A percentile compares a stretch with the other conserved stretches of the same genome.
phyloP scores from a whole-genome alignment of 2,113 vertebrate species.

The Solenodon paradoxus region DNA sequence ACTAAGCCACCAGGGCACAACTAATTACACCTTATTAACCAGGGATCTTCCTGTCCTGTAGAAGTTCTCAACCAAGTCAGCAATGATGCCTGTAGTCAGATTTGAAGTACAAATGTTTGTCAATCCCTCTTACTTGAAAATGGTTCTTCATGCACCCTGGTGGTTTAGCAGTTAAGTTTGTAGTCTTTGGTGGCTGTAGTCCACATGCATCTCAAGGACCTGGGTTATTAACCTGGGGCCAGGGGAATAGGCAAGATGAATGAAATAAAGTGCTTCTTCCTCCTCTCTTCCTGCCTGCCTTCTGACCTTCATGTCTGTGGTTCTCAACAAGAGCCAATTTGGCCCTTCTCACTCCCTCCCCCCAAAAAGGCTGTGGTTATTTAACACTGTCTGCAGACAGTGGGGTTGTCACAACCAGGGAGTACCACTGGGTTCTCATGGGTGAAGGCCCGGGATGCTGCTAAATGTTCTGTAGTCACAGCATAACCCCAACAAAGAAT shows the following conservation, averaged over 20 bases:
- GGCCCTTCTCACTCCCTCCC: no score
- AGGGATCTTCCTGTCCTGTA: background rate
- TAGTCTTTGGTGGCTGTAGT: no score
- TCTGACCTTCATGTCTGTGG: no score
- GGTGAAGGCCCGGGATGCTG: background rate
- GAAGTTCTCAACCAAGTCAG: slow-evolving; percentile 62
- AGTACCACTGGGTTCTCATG: background rate
- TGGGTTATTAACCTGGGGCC: no score
- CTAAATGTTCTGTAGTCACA: background rate
- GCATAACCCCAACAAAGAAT: background rate
- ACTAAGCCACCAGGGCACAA: no score
- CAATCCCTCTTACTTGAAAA: background rate
- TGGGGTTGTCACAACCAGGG: background rate
- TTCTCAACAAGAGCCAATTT: background rate
- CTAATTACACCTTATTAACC: background rate
- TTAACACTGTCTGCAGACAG: background rate
- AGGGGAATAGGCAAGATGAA: no score
- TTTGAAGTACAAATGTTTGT: slow-evolving; percentile 69
- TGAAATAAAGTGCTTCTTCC: no score
- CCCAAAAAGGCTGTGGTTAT: background rate
- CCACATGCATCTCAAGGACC: no score
- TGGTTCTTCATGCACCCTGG: no score
- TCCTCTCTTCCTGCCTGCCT: no score
- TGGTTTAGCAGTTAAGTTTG: no score
- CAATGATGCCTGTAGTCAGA: slow-evolving; percentile 65